A percentile compares a stretch with the other conserved stretches of the same genome.
Evolutionary conservation across 2,113 vertebrate species (phyloP).

Genomic region (Colius striatus): DNA sequence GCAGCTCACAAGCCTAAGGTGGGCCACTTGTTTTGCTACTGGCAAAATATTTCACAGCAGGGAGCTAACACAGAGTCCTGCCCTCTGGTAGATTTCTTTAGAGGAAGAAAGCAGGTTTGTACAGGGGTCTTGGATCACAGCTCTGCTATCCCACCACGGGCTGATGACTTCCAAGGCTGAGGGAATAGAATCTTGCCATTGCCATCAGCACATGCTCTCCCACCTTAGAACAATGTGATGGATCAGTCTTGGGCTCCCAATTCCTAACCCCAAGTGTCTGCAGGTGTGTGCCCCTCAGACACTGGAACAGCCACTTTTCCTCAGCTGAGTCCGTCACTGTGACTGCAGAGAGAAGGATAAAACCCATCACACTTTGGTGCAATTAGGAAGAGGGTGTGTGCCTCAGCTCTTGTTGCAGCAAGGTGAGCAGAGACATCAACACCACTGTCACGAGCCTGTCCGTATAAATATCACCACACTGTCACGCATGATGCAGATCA

Average conservation of each 20-base stretch:
- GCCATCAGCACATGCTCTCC: neutral
- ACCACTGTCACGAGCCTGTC: rapidly evolving
- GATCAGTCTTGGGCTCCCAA: neutral
- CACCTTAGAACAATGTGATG: rapidly evolving
- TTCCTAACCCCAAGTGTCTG: neutral
- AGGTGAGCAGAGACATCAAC: neutral
- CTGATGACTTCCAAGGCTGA: neutral
- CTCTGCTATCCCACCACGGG: neutral
- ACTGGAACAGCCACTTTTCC: neutral
- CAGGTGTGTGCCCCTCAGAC: neutral
- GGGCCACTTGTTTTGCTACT: neutral
- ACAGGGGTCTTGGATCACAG: neutral
- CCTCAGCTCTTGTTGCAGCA: neutral
- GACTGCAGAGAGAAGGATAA: neutral
- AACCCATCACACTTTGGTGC: neutral
- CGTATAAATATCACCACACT: neutral
- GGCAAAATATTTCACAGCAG: neutral
- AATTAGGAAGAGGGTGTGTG: neutral
- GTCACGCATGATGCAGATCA: rapidly evolving
- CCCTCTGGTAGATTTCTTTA: neutral
- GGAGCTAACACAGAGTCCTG: neutral
- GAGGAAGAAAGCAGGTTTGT: neutral
- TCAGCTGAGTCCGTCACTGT: neutral
- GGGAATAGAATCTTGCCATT: neutral
- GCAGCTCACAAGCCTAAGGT: neutral